phyloP scores from a whole-genome alignment of 2,888 invertebrate species.

The Andricus quercusramuli region DNA sequence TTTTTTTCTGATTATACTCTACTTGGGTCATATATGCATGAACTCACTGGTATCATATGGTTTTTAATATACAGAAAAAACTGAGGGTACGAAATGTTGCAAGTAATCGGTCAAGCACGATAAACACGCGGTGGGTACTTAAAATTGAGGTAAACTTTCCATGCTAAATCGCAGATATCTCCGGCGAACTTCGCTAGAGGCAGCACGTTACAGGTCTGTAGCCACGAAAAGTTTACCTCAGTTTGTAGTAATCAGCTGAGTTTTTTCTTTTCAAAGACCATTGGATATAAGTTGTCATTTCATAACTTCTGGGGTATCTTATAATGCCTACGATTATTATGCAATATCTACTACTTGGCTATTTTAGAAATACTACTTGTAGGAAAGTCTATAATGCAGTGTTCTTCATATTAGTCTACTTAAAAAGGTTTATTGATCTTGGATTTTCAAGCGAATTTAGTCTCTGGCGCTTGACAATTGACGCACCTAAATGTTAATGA shows the following conservation, averaged over 20 bases:
- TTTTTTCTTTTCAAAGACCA: background rate
- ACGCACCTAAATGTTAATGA: background rate
- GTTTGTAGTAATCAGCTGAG: no score
- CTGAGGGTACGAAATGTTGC: no score
- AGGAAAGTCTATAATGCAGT: background rate
- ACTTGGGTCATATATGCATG: slow-evolving; percentile 18
- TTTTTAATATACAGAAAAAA: background rate
- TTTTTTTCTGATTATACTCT: slow-evolving; percentile 34
- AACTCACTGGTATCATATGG: background rate
- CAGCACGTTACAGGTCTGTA: no score
- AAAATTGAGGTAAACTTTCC: no score
- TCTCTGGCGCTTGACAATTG: background rate
- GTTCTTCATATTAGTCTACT: background rate
- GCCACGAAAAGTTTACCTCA: no score
- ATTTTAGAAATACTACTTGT: background rate
- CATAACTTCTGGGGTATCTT: background rate
- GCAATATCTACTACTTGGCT: background rate
- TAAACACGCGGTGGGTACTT: no score
- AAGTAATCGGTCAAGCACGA: no score
- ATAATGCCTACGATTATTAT: background rate
- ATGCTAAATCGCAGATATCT: no score
- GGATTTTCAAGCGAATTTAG: background rate
- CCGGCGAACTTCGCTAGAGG: no score
- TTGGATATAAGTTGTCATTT: background rate
- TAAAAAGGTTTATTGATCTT: background rate